phyloP scores from a whole-genome alignment of 2,113 vertebrate species.

The Prinia subflava region DNA sequence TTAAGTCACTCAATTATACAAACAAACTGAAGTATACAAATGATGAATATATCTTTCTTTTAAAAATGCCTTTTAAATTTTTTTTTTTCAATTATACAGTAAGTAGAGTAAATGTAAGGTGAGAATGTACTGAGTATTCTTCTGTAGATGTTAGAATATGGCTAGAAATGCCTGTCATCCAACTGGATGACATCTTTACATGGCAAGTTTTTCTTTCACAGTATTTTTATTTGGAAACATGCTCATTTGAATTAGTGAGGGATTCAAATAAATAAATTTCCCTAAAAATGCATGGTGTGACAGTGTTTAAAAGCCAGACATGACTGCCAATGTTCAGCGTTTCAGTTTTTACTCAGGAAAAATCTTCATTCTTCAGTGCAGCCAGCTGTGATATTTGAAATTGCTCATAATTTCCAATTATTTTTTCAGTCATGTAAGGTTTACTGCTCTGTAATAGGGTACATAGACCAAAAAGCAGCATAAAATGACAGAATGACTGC shows the following conservation, averaged over 20 bases:
- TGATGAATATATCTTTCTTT: neutral
- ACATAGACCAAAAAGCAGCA: neutral
- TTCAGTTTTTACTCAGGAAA: neutral
- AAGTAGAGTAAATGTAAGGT: neutral
- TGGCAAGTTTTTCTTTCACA: neutral
- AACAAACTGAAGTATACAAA: neutral
- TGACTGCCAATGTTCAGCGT: neutral
- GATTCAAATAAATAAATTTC: neutral
- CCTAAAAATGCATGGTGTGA: neutral
- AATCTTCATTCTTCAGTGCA: neutral
- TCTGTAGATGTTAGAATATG: neutral
- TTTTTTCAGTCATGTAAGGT: neutral
- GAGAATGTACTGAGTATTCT: neutral
- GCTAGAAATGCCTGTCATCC: neutral
- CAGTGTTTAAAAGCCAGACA: neutral
- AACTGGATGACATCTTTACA: neutral
- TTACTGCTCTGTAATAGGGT: neutral
- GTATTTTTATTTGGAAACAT: neutral
- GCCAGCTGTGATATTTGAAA: neutral
- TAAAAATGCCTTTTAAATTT: neutral
- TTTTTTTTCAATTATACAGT: neutral
- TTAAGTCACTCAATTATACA: neutral
- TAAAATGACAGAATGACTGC: neutral
- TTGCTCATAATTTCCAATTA: neutral
- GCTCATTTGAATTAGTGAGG: neutral